phyloP scores from a whole-genome alignment of 2,888 invertebrate species.

The Fragum sueziense region DNA sequence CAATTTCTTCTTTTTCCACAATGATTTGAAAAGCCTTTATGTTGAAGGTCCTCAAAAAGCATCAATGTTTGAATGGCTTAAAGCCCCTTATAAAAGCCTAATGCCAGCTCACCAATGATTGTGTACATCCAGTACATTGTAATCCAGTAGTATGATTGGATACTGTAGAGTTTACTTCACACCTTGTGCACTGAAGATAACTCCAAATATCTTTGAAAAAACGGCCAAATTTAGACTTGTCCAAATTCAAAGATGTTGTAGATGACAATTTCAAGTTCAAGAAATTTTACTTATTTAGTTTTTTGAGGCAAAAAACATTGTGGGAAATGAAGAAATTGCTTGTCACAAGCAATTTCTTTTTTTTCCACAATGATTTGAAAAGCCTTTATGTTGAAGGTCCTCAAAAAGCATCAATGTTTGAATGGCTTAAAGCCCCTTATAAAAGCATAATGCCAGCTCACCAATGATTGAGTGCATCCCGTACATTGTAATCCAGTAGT shows the following conservation, averaged over 20 bases:
- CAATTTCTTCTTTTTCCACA: background rate
- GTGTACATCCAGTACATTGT: conserved; percentile 68
- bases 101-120: conserved; percentile 70
- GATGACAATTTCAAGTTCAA: too few relatives aligned
- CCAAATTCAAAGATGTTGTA: too few relatives aligned
- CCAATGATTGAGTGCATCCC: conserved; percentile 66
- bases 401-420: too few relatives aligned
- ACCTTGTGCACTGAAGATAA: conserved; percentile 71
- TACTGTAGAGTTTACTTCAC: conserved; percentile 61
- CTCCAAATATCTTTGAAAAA: conserved; percentile 77
- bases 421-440: too few relatives aligned
- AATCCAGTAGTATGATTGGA: conserved; percentile 53
- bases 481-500: conserved; percentile 67
- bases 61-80: too few relatives aligned
- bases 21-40: too few relatives aligned
- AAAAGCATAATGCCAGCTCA: too few relatives aligned
- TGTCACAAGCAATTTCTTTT: background rate
- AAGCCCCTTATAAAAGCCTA: too few relatives aligned
- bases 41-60: too few relatives aligned
- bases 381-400: too few relatives aligned
- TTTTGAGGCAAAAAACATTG: background rate
- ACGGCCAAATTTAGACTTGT: too few relatives aligned
- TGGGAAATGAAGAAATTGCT: background rate
- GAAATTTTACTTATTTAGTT: too few relatives aligned
- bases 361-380: background rate